Base-by-base conservation (phyloP, 2,888 invertebrate species). In the Caenorhabditis doughertyi region DNA sequence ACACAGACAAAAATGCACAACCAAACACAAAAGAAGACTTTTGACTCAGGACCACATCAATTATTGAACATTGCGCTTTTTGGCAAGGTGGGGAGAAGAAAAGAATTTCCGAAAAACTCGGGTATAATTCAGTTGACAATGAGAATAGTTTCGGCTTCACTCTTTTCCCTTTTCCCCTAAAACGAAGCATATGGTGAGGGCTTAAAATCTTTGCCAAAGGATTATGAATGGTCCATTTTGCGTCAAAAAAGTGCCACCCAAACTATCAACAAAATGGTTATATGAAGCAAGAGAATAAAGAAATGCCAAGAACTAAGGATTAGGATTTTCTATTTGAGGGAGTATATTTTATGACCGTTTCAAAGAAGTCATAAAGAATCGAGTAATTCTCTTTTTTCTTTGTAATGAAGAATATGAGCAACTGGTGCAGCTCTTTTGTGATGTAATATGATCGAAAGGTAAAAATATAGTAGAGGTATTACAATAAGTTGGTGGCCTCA, bases 61-160 rank as follows among this genome's bases (percentile, higher is more conserved):
- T 81, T 81, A 81, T 81, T 81, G 81, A 80, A 81, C 81, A 81
- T 70, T 74, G 73, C 62, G 77, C 77, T 77, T 77, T 77, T 77
- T 77, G 53, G 67, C 29, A 68, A 77, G 77, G 77, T 53, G 77
- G 32, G 47, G 60, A 53, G 47, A 77, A 77, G 77, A 77, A 77
- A 77, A 68, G 77, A 77, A 77, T 68, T 77, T 68, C 21, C 51
- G 77, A 77, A 70, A 77, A 77, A 68, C 68, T 60, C 67, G 67
- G 60, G 76, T 76, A 68, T 76, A 76, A 76, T 76, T 76, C 76
- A 76, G 76, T 68, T 77, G 77, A 62, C 60, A 77, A 68, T 68
- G 77, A 68, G 77, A 68, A 77, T 77, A 62, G 68, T 77, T 68
- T 68, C 29, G 25, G 16, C 39, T 21, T 1, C 58, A 16, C 21